A percentile compares a stretch with the other conserved stretches of the same genome.
Evolutionary conservation across 2,888 invertebrate genomes (phyloP).

Genomic region (Caenorhabditis afra): DNA sequence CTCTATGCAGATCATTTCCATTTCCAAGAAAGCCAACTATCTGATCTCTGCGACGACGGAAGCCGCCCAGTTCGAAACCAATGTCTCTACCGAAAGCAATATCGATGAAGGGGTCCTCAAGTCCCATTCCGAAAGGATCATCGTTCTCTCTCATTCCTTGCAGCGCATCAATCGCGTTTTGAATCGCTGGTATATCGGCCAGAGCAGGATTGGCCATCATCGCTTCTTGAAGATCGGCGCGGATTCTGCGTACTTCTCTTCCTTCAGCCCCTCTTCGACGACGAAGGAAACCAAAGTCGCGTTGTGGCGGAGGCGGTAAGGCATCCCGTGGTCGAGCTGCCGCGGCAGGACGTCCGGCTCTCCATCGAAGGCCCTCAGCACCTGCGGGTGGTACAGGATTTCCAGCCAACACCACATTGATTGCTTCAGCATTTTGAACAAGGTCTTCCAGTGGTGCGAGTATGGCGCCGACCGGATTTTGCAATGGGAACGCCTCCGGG

Average conservation of each 20-base stretch:
- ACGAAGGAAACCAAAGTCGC: background rate
- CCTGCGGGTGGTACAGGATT: too few relatives aligned
- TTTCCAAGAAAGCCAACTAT: background rate
- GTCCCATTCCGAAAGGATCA: background rate
- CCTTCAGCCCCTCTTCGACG: constrained; percentile 3
- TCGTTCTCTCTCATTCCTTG: background rate
- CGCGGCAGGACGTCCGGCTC: background rate
- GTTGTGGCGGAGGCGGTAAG: too few relatives aligned
- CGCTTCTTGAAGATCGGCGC: constrained; percentile 5
- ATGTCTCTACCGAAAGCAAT: constrained; percentile 1
- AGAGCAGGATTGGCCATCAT: constrained; percentile 5
- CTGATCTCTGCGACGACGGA: constrained; percentile 1
- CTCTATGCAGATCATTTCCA: too few relatives aligned
- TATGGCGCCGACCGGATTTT: too few relatives aligned
- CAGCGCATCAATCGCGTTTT: constrained; percentile 21
- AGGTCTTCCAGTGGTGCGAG: too few relatives aligned
- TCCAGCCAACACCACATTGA: too few relatives aligned
- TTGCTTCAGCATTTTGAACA: too few relatives aligned
- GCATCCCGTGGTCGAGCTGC: background rate
- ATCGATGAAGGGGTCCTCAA: background rate
- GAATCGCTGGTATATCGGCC: background rate
- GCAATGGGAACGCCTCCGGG: too few relatives aligned
- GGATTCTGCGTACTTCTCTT: constrained; percentile 11
- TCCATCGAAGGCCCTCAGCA: background rate
- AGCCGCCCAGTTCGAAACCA: background rate